A percentile compares a stretch with the other conserved stretches of the same genome.
Conservation (phyloP, 2,113 vertebrate genomes). For the Sinocyclocheilus grahami region DNA sequence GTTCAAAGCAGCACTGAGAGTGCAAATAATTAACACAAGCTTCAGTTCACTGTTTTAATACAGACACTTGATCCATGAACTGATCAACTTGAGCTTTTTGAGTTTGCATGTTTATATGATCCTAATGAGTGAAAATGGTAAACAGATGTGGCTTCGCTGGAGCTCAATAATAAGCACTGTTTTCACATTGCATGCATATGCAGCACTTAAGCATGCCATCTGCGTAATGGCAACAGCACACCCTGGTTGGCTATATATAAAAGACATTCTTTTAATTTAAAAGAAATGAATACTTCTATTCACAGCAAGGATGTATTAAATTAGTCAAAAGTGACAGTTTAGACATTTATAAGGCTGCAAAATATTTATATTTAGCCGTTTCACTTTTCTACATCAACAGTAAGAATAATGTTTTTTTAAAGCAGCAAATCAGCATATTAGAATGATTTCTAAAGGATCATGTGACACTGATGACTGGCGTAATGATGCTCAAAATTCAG, state of each 20-base stretch:
- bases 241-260: not conserved
- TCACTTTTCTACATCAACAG: not conserved
- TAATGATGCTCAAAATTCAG: not conserved
- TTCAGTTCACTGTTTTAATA: not conserved
- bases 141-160: slow-evolving; percentile 19
- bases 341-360: not conserved
- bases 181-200: not conserved
- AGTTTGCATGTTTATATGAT: not conserved
- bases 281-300: not conserved
- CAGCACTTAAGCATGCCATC: not conserved
- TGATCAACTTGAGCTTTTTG: not conserved
- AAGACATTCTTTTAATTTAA: not conserved
- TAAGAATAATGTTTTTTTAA: not conserved
- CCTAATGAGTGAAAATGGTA: slow-evolving; percentile 4
- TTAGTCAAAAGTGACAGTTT: not conserved
- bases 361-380: too few relatives aligned
- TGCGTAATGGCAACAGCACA: not conserved
- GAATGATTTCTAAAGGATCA: not conserved
- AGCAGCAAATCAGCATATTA: not conserved
- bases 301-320: not conserved
- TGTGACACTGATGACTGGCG: not conserved
- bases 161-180: not conserved
- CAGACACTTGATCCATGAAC: not conserved
- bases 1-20: not conserved
- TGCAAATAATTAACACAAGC: not conserved